phyloP scores from a whole-genome alignment of 2,888 invertebrate species.

The Ceriagrion tenellum region DNA sequence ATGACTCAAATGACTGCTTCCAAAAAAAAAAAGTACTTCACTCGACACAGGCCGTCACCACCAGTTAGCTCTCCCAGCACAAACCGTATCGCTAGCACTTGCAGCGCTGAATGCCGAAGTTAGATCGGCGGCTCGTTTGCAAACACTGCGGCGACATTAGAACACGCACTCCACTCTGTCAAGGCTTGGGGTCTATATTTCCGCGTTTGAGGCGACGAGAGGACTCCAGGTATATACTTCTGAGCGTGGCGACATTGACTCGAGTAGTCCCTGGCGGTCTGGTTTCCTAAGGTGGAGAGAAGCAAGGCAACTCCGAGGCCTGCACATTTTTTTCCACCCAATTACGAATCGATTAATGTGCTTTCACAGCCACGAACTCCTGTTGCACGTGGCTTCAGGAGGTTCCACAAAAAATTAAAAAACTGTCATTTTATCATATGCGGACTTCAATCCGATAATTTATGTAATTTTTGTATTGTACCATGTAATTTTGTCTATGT shows the following conservation, averaged over 20 bases:
- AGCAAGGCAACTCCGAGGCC: not conserved
- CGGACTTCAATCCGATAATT: too few relatives aligned
- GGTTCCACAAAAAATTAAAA: too few relatives aligned
- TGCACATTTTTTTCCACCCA: not conserved
- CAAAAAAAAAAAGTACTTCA: not conserved
- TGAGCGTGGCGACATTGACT: not conserved
- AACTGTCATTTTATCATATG: too few relatives aligned
- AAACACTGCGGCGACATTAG: not conserved
- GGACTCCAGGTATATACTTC: not conserved
- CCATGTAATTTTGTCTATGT: too few relatives aligned
- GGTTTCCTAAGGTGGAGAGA: not conserved
- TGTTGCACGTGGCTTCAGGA: too few relatives aligned
- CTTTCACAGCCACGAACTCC: not conserved
- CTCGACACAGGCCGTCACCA: not conserved
- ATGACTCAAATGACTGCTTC: not conserved
- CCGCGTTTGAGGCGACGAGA: not conserved
- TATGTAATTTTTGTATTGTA: too few relatives aligned
- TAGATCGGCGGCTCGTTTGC: not conserved
- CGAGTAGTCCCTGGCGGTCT: not conserved
- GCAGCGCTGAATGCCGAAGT: not conserved
- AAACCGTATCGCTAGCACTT: not conserved
- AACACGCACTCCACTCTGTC: too few relatives aligned
- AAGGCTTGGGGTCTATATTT: not conserved
- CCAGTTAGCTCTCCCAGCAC: too few relatives aligned
- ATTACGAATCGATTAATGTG: not conserved